Evolutionary conservation across 2,113 vertebrate species (phyloP).

Genomic region (Ageneiosus marmoratus): DNA sequence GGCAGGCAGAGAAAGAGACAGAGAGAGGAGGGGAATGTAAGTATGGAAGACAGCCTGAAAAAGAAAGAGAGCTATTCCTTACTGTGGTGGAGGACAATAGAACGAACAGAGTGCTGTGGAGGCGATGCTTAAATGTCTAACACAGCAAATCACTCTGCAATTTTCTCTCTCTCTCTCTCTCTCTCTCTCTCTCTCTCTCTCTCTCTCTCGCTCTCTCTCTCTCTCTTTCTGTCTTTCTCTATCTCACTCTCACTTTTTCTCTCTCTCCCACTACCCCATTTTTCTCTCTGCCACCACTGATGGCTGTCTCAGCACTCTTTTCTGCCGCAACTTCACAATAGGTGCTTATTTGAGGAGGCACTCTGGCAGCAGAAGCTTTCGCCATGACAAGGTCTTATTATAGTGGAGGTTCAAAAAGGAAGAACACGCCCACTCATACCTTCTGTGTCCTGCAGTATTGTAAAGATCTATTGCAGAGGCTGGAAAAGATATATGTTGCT

Average conservation of each 20-base stretch:
- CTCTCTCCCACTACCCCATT: slow-evolving; percentile 6
- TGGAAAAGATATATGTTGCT: background rate
- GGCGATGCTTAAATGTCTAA: slow-evolving; percentile 45
- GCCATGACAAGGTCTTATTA: slow-evolving; percentile 72
- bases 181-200: background rate
- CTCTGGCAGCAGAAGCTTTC: slow-evolving; percentile 58
- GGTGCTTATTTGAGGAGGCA: slow-evolving; percentile 57
- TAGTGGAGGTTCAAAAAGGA: slow-evolving; percentile 63
- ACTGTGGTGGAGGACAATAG: slow-evolving; percentile 39
- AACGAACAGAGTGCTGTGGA: slow-evolving; percentile 37
- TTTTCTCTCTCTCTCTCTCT: slow-evolving; percentile 16
- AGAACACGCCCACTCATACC: slow-evolving; percentile 52
- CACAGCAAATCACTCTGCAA: slow-evolving; percentile 50
- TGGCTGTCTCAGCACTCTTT: slow-evolving; percentile 46
- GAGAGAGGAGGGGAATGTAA: slow-evolving; percentile 3
- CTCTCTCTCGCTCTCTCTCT: background rate
- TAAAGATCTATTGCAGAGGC: background rate
- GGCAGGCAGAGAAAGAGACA: slow-evolving; percentile 8
- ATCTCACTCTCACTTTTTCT: background rate
- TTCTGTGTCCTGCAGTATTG: slow-evolving; percentile 53
- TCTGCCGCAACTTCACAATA: slow-evolving; percentile 55
- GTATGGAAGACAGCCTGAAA: background rate
- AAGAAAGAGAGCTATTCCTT: slow-evolving; percentile 8
- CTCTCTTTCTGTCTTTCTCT: background rate
- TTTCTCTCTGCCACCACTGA: slow-evolving; percentile 29